Conservation (phyloP, 1,140 invertebrate genomes). For the Euschistus heros region DNA sequence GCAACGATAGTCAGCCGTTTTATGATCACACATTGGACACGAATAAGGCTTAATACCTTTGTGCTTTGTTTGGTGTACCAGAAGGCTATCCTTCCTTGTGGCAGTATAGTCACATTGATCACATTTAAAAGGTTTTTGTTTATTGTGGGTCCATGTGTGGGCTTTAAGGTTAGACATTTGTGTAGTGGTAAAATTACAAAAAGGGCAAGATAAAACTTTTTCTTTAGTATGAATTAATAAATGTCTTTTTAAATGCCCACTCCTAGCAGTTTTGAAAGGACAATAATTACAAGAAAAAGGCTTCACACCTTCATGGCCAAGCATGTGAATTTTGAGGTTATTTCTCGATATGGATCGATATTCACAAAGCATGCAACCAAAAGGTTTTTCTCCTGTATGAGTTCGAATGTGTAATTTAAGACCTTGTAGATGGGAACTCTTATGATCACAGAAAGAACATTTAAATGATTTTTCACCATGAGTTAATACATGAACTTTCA, state of each 20-base stretch:
- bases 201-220: not conserved
- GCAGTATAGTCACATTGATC: constrained; percentile 3
- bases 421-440: not conserved
- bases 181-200: constrained; percentile 9
- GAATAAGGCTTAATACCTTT: not conserved
- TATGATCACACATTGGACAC: not conserved
- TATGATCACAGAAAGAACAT: not conserved
- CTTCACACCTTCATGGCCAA: not conserved
- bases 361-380: not conserved
- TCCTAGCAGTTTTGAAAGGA: not conserved
- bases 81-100: not conserved
- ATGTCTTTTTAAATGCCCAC: not conserved
- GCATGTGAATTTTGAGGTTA: constrained; percentile 4
- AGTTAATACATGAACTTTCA: not conserved
- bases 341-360: not conserved
- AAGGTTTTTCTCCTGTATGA: constrained; percentile 10
- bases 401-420: not conserved
- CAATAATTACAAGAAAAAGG: constrained; percentile 6
- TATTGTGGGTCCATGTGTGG: constrained; percentile 1
- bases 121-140: not conserved
- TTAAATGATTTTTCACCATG: constrained; percentile 4
- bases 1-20: constrained; percentile 4
- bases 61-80: constrained; percentile 7
- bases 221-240: constrained; percentile 4
- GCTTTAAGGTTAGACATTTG: constrained; percentile 11